These are phyloP conservation scores for Lutjanus erythropterus DNA, from an alignment of 2,113 vertebrate species.

Conservation along the genomic window DNA sequence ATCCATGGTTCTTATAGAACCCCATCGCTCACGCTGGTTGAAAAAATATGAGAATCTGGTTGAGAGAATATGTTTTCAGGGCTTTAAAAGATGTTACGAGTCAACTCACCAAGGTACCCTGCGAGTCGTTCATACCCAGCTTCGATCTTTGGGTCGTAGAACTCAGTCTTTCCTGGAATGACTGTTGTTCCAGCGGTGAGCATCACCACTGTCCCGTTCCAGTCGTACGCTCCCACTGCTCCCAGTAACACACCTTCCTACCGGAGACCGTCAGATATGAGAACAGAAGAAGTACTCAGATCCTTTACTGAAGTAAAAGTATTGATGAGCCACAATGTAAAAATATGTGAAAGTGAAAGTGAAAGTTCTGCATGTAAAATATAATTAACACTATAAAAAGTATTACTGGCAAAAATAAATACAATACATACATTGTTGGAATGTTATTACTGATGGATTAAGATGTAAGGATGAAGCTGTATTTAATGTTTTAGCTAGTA, in stretches of 20 bases:
- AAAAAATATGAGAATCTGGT: not conserved
- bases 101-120: slow-evolving; percentile 91
- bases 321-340: not conserved
- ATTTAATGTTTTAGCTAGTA: not conserved
- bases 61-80: not conserved
- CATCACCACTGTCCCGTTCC: slow-evolving; percentile 97
- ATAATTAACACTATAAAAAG: not conserved
- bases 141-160: slow-evolving; percentile 83
- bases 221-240: slow-evolving; percentile 97
- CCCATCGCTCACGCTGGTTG: not conserved
- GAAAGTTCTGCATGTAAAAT: not conserved
- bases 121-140: slow-evolving; percentile 89
- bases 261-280: not conserved
- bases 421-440: not conserved
- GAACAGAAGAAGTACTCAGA: not conserved
- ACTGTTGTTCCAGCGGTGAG: slow-evolving; percentile 77
- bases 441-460: not conserved
- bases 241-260: slow-evolving; percentile 94
- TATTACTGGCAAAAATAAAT: not conserved
- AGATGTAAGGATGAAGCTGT: not conserved
- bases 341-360: not conserved
- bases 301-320: not conserved
- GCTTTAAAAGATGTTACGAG: not conserved
- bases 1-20: not conserved
- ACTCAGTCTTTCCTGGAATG: slow-evolving; percentile 85